Evolutionary conservation across 2,113 vertebrate species (phyloP).

Genomic region (Zosterops lateralis): DNA sequence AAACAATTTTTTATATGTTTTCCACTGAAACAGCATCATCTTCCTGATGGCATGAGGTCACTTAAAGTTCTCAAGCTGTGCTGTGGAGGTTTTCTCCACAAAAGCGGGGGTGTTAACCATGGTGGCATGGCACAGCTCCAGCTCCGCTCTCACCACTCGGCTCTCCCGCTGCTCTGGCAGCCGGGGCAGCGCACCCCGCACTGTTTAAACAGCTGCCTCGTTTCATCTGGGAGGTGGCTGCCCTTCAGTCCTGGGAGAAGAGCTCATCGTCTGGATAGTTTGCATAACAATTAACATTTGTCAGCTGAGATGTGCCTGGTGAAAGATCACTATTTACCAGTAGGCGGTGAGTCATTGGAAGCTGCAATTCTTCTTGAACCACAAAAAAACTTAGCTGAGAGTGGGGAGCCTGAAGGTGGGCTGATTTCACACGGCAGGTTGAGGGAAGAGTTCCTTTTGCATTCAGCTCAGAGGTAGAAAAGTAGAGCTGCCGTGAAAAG

Average conservation of each 20-base stretch:
- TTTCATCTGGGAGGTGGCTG: constrained; percentile 17
- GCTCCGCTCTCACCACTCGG: accelerated
- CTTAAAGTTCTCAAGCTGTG: background rate
- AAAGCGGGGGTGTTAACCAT: constrained; percentile 5
- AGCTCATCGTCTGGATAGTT: constrained; percentile 37
- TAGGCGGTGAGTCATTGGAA: background rate
- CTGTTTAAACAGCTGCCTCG: constrained; percentile 32
- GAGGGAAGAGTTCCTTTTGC: background rate
- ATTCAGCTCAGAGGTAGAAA: background rate
- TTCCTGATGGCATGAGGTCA: background rate
- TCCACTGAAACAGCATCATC: background rate
- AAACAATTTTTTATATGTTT: background rate
- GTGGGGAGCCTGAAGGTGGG: background rate
- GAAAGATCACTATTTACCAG: constrained; percentile 32
- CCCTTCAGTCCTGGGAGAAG: constrained; percentile 21
- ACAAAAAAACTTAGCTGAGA: background rate
- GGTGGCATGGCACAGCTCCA: constrained; percentile 29
- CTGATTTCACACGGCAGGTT: background rate
- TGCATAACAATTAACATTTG: constrained; percentile 54
- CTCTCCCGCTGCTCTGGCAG: background rate
- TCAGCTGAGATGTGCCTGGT: constrained; percentile 30
- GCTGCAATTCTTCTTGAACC: background rate
- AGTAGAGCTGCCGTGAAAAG: background rate
- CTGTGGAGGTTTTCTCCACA: background rate
- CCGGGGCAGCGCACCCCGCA: background rate